Conservation (phyloP, 2,113 vertebrate species). For the Prinia subflava region DNA sequence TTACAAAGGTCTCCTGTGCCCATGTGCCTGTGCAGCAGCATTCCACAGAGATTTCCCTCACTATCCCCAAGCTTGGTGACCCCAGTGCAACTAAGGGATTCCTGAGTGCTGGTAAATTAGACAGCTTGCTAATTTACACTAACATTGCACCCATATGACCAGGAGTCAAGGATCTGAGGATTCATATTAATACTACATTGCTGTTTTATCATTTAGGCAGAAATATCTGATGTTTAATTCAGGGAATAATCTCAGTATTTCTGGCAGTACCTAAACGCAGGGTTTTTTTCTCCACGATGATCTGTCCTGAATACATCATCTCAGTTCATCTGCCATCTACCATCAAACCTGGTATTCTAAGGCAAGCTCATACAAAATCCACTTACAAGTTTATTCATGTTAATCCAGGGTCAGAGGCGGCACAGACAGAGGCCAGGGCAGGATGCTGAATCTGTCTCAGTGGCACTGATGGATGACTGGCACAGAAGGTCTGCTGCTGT, state of each 20-base stretch:
- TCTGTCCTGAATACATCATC: not conserved
- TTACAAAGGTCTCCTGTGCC: not conserved
- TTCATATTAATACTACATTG: not conserved
- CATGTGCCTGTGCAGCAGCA: not conserved
- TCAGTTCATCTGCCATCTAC: conserved; percentile 5
- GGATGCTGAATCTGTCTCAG: conserved; percentile 28
- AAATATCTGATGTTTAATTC: not conserved
- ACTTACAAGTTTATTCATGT: conserved; percentile 47
- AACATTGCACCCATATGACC: not conserved
- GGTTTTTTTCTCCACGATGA: not conserved
- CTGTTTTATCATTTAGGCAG: not conserved
- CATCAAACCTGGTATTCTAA: not conserved
- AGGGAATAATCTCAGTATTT: not conserved
- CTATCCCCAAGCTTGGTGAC: not conserved
- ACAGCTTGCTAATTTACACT: not conserved
- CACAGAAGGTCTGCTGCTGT: conserved; percentile 57
- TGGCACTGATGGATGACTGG: conserved; percentile 59
- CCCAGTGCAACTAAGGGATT: not conserved
- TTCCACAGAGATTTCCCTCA: not conserved
- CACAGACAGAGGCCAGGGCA: conserved; percentile 26
- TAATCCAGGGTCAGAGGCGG: conserved; percentile 25
- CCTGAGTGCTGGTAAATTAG: not conserved
- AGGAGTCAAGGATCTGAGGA: not conserved
- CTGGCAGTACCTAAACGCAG: not conserved
- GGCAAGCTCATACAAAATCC: not conserved